These are phyloP conservation scores for Cheilinus undulatus DNA, from an alignment of 2,113 vertebrate species.

Conservation along the genomic window DNA sequence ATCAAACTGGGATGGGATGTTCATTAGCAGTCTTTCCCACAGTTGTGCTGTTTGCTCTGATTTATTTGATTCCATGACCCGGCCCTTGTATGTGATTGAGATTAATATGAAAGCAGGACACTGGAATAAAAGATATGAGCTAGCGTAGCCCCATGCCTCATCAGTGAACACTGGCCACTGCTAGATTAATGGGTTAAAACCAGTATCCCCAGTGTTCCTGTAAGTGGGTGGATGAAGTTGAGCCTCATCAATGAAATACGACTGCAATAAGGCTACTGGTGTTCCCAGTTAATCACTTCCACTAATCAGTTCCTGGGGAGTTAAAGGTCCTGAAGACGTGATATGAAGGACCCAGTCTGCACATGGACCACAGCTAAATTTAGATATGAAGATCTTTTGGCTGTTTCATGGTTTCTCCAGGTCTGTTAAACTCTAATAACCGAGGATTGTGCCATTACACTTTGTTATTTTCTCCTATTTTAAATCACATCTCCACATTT, in stretches of 20 bases:
- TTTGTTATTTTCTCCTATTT: no score
- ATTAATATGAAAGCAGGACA: constrained; percentile 46
- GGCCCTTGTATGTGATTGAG: constrained; percentile 38
- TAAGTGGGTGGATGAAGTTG: constrained; percentile 47
- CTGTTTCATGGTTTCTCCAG: no score
- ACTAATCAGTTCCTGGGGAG: constrained; percentile 26
- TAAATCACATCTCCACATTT: no score
- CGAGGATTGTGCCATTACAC: not conserved
- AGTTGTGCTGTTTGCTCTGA: constrained; percentile 43
- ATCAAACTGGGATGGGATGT: constrained; percentile 36
- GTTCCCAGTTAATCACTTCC: constrained; percentile 48
- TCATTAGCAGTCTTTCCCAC: constrained; percentile 44
- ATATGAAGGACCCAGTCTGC: not conserved
- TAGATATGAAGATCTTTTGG: not conserved
- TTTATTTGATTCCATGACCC: constrained; percentile 62
- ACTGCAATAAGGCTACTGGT: constrained; percentile 25
- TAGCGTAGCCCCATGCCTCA: constrained; percentile 38
- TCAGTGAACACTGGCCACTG: constrained; percentile 14
- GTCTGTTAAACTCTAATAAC: not conserved
- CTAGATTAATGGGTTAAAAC: constrained; percentile 61
- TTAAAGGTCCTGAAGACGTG: constrained; percentile 17
- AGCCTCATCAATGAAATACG: constrained; percentile 39
- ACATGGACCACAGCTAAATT: not conserved
- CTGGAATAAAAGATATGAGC: constrained; percentile 35
- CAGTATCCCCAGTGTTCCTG: constrained; percentile 41